Evolutionary conservation across 2,797 vertebrate genomes (phyloP), one percentile per base, ranked within the genome.

Genomic region (Sebastes vulpes): DNA sequence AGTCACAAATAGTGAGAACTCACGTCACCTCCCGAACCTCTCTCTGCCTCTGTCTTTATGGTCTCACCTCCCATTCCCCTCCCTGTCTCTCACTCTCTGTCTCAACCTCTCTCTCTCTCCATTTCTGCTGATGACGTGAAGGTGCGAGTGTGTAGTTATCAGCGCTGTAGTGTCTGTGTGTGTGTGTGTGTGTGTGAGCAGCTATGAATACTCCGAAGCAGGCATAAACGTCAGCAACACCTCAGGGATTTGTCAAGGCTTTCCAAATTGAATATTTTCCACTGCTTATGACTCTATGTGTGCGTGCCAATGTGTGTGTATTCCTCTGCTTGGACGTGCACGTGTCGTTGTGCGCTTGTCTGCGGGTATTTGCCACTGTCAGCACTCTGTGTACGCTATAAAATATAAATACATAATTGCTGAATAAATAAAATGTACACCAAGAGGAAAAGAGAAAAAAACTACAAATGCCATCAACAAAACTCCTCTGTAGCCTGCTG

Each of bases 371-470:
- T 92, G 70, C 78, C 77, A 82, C 72, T 38, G 73, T 91, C 90
- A 91, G 92, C 86, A 90, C 75, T 93, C 82, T 84, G 85, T 92
- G 83, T 93, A 82, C 87, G 83, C 87, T 74, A 90, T 92, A 54
- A 93, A 93, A 94, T 91, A 93, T 94, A 89, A 93, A 94, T 91
- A 86, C 88, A 87, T 90, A 94, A 93, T 94, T 92, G 88, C 89
- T 94, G 92, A 94, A 94, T 94, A 93, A 95, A 93, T 94, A 92
- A 94, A 94, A 91, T 82, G 84, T 83, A 93, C 89, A 91, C 72
- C 59, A 74, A 82, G 77, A 76, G 46, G 52, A 83, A 86, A 80
- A 90, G 26, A 9, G 57, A 42, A 52, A 58, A 69, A 74, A 79
- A 65, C 54, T 84, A 90, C 86, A 89, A 83, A 87, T 81, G 71